Evolutionary conservation across 1,140 invertebrate species (phyloP).

Genomic region (Adoxophyes honmai): DNA sequence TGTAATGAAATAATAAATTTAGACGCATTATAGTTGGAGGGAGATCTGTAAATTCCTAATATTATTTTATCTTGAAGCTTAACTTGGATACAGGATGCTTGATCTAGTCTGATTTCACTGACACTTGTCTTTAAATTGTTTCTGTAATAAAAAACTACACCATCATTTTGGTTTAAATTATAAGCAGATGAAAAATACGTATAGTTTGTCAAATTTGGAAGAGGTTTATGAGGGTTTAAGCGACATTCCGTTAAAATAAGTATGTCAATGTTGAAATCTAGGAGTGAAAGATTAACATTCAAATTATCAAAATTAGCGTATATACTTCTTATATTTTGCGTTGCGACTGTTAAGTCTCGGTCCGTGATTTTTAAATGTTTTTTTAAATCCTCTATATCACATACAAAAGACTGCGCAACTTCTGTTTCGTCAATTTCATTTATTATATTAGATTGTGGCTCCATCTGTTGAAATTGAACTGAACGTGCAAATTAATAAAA

Average conservation of each 20-base stretch:
- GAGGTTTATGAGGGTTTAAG: slow-evolving; percentile 9
- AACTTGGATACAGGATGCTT: not conserved
- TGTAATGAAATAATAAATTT: too few relatives aligned
- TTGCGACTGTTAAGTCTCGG: not conserved
- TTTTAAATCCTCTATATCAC: not conserved
- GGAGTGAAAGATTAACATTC: not conserved
- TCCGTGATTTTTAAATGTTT: not conserved
- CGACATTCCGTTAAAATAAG: slow-evolving; percentile 10
- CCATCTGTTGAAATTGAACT: too few relatives aligned
- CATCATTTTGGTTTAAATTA: too few relatives aligned
- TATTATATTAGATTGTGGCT: too few relatives aligned
- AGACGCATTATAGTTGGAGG: too few relatives aligned
- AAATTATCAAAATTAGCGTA: slow-evolving; percentile 7
- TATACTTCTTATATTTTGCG: slow-evolving; percentile 5
- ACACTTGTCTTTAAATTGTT: too few relatives aligned
- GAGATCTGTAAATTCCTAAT: not conserved
- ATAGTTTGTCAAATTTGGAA: not conserved
- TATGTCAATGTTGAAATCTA: not conserved
- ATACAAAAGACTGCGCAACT: not conserved
- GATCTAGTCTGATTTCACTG: too few relatives aligned
- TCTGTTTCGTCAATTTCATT: not conserved
- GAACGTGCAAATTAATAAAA: too few relatives aligned
- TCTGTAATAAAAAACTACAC: too few relatives aligned
- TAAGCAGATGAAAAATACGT: too few relatives aligned
- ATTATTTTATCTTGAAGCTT: not conserved